Conservation (phyloP, 2,888 invertebrate genomes). For the Notodromas monacha region DNA sequence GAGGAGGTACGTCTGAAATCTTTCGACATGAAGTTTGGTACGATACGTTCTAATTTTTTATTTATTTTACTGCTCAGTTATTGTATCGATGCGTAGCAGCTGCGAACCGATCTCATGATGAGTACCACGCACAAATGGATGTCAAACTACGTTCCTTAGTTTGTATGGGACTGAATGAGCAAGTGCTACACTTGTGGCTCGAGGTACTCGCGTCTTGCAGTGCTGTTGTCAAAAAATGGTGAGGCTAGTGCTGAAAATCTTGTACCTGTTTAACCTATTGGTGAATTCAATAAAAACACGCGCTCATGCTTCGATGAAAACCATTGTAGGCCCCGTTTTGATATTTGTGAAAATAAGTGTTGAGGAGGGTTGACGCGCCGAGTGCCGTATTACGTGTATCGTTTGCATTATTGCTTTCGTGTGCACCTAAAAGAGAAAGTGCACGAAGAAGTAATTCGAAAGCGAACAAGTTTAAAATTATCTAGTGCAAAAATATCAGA, state of each 20-base stretch:
- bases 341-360: no score
- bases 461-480: no score
- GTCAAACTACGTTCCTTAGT: slow-evolving; percentile 80
- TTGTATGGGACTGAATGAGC: slow-evolving; percentile 83
- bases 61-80: slow-evolving; percentile 21
- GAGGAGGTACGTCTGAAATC: slow-evolving; percentile 62
- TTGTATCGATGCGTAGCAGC: slow-evolving; percentile 78
- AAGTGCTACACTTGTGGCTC: slow-evolving; percentile 88
- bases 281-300: no score
- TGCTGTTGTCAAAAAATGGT: slow-evolving; percentile 86
- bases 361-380: no score
- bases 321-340: no score
- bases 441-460: no score
- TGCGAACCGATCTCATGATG: slow-evolving; percentile 78
- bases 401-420: no score
- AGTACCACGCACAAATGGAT: slow-evolving; percentile 91
- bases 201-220: slow-evolving; percentile 83
- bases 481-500: no score
- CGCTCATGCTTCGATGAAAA: no score
- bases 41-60: no score
- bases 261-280: background rate
- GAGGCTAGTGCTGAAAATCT: slow-evolving; percentile 12
- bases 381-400: no score
- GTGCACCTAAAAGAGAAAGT: no score
- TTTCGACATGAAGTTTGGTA: background rate